Conservation (phyloP, 2,888 invertebrate genomes). For the Xanthorhoe spadicearia region DNA sequence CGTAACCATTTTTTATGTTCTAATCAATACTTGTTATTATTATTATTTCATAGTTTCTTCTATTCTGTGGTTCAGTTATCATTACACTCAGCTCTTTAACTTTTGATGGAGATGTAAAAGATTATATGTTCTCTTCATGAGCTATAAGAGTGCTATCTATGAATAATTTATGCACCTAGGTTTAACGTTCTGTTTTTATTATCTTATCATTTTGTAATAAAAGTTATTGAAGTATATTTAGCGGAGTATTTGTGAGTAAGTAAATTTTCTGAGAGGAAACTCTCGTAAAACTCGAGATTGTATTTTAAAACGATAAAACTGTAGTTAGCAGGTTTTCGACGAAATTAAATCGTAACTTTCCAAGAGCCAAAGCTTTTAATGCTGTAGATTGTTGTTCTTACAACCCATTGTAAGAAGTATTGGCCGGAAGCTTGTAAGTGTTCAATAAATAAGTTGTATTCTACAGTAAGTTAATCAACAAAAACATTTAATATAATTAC, state of each 20-base stretch:
- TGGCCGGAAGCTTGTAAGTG: not conserved
- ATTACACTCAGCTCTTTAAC: slow-evolving; percentile 39
- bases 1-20: too few species aligned
- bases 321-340: not conserved
- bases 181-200: not conserved
- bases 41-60: too few species aligned
- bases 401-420: not conserved
- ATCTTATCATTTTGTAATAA: not conserved
- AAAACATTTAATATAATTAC: too few species aligned
- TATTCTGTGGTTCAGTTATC: slow-evolving; percentile 46
- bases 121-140: not conserved
- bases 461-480: too few species aligned
- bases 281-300: not conserved
- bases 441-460: not conserved
- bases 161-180: not conserved
- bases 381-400: not conserved
- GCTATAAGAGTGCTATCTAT: too few species aligned
- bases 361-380: not conserved
- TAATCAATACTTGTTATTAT: too few species aligned
- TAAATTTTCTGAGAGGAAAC: not conserved
- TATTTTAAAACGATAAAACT: slow-evolving; percentile 9
- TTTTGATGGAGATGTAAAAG: slow-evolving; percentile 42
- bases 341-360: slow-evolving; percentile 13
- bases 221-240: not conserved
- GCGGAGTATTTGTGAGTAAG: not conserved